phyloP scores from a whole-genome alignment of 2,888 invertebrate species.

The Heteropelma amictum region DNA sequence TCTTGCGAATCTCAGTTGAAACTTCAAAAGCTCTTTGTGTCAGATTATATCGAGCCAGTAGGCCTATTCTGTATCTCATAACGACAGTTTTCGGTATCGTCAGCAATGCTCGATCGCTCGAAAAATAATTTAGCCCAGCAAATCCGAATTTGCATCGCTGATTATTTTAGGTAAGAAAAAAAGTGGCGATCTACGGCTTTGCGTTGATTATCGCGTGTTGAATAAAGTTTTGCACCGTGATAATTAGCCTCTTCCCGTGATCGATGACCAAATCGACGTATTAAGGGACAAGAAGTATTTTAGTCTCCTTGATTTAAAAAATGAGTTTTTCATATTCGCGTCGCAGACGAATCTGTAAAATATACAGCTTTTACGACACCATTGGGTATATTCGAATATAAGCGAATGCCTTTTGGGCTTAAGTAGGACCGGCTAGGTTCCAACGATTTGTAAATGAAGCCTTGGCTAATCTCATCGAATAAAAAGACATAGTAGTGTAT shows the following conservation, averaged over 20 bases:
- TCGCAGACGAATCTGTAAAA: slow-evolving; percentile 44
- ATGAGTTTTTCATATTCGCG: slow-evolving; percentile 44
- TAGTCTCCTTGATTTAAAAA: slow-evolving; percentile 39
- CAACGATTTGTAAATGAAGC: slow-evolving; percentile 25
- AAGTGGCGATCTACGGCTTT: slow-evolving; percentile 29
- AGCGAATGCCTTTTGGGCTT: slow-evolving; percentile 40
- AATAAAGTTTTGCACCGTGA: slow-evolving; percentile 17
- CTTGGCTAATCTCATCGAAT: slow-evolving; percentile 13
- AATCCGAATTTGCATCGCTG: slow-evolving; percentile 33
- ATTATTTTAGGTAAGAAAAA: slow-evolving; percentile 41
- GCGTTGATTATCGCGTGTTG: slow-evolving; percentile 32
- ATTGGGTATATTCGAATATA: slow-evolving; percentile 46
- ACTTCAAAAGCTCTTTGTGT: not conserved
- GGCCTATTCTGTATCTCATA: not conserved
- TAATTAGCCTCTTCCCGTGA: slow-evolving; percentile 33
- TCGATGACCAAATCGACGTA: slow-evolving; percentile 29
- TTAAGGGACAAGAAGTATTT: slow-evolving; percentile 39
- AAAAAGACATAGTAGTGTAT: not conserved
- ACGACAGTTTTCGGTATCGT: not conserved
- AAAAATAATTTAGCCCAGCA: not conserved
- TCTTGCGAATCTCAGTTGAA: not conserved
- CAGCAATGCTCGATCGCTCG: not conserved
- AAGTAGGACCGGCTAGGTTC: slow-evolving; percentile 17
- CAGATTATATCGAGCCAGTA: slow-evolving; percentile 7
- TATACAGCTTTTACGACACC: slow-evolving; percentile 53